A percentile compares a stretch with the other conserved stretches of the same genome.
Evolutionary conservation across 2,797 vertebrate genomes (phyloP).

Genomic region (Argyrosomus regius): DNA sequence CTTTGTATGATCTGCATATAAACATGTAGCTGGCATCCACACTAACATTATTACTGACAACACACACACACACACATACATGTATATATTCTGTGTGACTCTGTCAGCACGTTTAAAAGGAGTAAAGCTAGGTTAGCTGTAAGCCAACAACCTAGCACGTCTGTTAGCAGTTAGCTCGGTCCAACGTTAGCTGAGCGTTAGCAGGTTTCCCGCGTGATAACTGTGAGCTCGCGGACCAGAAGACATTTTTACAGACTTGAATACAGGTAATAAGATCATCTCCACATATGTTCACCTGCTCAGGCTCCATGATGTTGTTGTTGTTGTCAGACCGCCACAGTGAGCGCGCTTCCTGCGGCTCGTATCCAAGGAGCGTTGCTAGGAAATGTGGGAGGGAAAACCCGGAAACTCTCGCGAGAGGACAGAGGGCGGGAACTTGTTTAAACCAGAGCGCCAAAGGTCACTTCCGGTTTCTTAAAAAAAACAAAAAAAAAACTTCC

Average conservation of each 20-base stretch:
- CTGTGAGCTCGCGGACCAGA: not conserved
- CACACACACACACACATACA: no score
- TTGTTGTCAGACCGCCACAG: slow-evolving; percentile 52
- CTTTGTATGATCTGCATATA: not conserved
- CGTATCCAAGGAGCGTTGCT: slow-evolving; percentile 77
- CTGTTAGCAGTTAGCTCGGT: slow-evolving; percentile 28
- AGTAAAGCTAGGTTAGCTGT: no score
- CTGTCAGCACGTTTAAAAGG: not conserved
- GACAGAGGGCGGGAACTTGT: slow-evolving; percentile 7
- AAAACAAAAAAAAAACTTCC: accelerated
- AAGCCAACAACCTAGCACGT: slow-evolving; percentile 20
- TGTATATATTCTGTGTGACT: not conserved
- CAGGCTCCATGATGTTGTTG: slow-evolving; percentile 61
- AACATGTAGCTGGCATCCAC: no score
- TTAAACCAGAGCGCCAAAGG: slow-evolving; percentile 12
- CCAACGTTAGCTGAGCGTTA: not conserved
- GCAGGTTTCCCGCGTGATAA: not conserved
- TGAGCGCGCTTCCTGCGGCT: slow-evolving; percentile 46
- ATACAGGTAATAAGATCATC: accelerated
- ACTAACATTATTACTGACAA: no score
- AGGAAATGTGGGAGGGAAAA: slow-evolving; percentile 38
- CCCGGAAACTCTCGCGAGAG: slow-evolving; percentile 34
- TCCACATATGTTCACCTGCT: slow-evolving; percentile 37
- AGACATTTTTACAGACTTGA: no score
- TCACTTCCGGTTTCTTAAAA: not conserved